Percentiles rank a stretch among this genome's conserved stretches.
Conservation (phyloP, 1,140 invertebrate species). For the Saccostrea glomerata region DNA sequence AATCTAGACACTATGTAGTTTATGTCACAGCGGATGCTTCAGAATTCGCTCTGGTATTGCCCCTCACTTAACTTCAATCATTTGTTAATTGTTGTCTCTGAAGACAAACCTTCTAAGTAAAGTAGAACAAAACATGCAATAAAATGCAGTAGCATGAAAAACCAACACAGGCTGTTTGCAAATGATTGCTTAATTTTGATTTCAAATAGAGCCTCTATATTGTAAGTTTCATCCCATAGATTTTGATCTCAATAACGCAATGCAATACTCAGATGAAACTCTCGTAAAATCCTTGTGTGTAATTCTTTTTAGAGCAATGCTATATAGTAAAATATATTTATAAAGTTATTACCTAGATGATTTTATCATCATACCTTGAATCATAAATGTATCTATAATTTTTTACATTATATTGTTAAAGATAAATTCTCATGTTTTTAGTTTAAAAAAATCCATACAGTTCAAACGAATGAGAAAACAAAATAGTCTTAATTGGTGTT, state of each 20-base stretch:
- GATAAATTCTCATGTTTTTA: too few relatives aligned
- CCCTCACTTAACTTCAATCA: not conserved
- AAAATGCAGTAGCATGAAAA: not conserved
- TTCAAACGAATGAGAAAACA: too few relatives aligned
- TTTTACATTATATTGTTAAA: too few relatives aligned
- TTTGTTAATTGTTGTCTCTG: constrained; percentile 4
- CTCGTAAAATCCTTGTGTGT: too few relatives aligned
- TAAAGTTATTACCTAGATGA: too few relatives aligned
- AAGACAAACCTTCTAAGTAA: not conserved
- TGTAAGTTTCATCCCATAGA: not conserved
- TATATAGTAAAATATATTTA: too few relatives aligned
- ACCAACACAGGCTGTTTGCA: not conserved
- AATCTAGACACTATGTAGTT: not conserved
- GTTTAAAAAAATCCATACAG: too few relatives aligned
- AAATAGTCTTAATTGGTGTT: too few relatives aligned
- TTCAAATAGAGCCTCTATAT: not conserved
- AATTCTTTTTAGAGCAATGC: too few relatives aligned
- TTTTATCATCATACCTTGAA: too few relatives aligned
- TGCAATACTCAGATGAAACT: not conserved
- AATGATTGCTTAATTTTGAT: not conserved
- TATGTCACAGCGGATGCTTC: too few relatives aligned
- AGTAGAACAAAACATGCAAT: not conserved
- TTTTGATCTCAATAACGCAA: not conserved
- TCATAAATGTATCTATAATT: too few relatives aligned
- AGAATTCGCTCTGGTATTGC: not conserved